phyloP scores from a whole-genome alignment of 1,140 invertebrate species.

The Saccostrea cuccullata region DNA sequence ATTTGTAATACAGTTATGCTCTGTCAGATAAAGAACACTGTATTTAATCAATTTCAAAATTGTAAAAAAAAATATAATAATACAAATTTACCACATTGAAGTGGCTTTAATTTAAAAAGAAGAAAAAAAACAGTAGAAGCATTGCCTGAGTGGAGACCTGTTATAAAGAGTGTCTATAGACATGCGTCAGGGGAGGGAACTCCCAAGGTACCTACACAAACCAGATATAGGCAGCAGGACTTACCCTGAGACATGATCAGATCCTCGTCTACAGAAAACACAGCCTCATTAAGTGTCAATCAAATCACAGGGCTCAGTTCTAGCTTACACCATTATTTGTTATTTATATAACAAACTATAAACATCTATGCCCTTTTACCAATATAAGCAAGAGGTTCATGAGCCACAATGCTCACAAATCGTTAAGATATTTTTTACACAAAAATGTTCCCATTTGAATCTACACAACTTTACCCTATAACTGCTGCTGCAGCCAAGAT shows the following conservation, averaged over 20 bases:
- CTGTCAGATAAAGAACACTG: too few relatives aligned
- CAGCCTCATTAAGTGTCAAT: too few relatives aligned
- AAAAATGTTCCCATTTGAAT: too few relatives aligned
- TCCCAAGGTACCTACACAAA: not conserved
- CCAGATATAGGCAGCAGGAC: slow-evolving; percentile 37
- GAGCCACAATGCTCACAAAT: not conserved
- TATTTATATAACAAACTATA: too few relatives aligned
- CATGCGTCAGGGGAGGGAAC: not conserved
- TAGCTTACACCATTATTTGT: too few relatives aligned
- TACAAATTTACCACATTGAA: not conserved
- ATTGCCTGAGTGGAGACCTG: not conserved
- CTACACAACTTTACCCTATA: too few relatives aligned
- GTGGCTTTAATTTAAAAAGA: not conserved
- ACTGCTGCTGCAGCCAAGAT: too few relatives aligned
- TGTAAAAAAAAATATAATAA: not conserved
- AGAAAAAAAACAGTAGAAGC: not conserved
- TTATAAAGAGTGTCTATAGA: not conserved
- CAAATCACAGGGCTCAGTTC: too few relatives aligned
- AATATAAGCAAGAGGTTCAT: too few relatives aligned
- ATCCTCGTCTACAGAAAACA: slow-evolving; percentile 61
- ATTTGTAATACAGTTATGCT: too few relatives aligned
- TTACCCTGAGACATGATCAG: slow-evolving; percentile 67
- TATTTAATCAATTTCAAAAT: not conserved
- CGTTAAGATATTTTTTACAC: too few relatives aligned
- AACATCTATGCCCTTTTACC: too few relatives aligned